Conservation (phyloP, 2,888 invertebrate species). For the Philereme vetulata region DNA sequence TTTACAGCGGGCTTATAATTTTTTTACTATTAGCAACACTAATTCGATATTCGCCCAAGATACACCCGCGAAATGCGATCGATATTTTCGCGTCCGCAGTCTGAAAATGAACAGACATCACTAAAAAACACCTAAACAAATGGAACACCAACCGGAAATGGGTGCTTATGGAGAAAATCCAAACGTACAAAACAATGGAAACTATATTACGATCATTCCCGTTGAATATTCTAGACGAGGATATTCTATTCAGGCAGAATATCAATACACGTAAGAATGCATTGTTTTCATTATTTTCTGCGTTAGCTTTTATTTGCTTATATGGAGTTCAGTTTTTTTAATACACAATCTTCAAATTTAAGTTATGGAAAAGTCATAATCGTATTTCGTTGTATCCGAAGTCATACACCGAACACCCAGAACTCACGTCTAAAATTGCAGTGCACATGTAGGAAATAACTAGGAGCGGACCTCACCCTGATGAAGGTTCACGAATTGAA, state of each 20-base stretch:
- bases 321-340: too few relatives aligned
- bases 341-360: too few relatives aligned
- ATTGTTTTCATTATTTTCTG: not conserved
- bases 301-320: too few relatives aligned
- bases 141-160: constrained; percentile 79
- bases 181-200: constrained; percentile 78
- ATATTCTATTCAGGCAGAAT: constrained; percentile 83
- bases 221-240: constrained; percentile 83
- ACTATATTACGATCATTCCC: constrained; percentile 84
- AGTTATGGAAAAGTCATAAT: too few relatives aligned
- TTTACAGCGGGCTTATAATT: too few relatives aligned
- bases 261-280: constrained; percentile 81
- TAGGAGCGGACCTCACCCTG: too few relatives aligned
- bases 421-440: too few relatives aligned
- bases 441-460: too few relatives aligned
- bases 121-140: constrained; percentile 43
- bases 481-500: too few relatives aligned
- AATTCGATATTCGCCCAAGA: too few relatives aligned
- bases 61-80: constrained; percentile 66
- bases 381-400: too few relatives aligned
- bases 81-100: constrained; percentile 52
- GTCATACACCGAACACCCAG: too few relatives aligned
- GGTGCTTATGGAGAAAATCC: constrained; percentile 77
- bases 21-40: constrained; percentile 45
- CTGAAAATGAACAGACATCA: constrained; percentile 36